These are phyloP conservation scores for Ginglymostoma cirratum DNA, from an alignment of 2,113 vertebrate genomes.

Conservation along the genomic window DNA sequence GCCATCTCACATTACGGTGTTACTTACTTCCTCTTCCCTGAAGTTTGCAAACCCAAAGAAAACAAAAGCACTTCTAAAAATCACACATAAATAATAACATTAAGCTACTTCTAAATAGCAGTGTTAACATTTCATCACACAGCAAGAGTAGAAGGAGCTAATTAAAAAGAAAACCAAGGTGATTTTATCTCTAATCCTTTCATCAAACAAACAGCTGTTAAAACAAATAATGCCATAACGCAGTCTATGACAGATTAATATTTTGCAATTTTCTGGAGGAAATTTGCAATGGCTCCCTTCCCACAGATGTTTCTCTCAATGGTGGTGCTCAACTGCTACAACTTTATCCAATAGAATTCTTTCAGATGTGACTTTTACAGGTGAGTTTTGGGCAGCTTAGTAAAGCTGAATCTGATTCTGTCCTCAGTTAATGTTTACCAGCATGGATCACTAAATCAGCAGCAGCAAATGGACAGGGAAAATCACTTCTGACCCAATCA, in stretches of 20 bases:
- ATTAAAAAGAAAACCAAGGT: neutral
- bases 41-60: neutral
- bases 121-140: neutral
- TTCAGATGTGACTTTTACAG: neutral
- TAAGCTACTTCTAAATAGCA: neutral
- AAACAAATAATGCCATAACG: neutral
- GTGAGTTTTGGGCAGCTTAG: neutral
- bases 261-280: neutral
- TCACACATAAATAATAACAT: neutral
- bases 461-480: neutral
- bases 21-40: neutral
- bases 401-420: neutral
- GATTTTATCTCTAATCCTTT: neutral
- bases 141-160: neutral
- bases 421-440: neutral
- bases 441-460: neutral
- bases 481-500: neutral
- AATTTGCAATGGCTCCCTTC: neutral
- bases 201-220: neutral
- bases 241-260: neutral
- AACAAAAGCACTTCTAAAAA: neutral
- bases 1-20: neutral
- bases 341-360: neutral
- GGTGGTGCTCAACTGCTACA: neutral
- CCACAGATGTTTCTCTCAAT: neutral